Evolutionary conservation across 1,140 invertebrate genomes (phyloP).

Genomic region (Neodiprion virginianus): DNA sequence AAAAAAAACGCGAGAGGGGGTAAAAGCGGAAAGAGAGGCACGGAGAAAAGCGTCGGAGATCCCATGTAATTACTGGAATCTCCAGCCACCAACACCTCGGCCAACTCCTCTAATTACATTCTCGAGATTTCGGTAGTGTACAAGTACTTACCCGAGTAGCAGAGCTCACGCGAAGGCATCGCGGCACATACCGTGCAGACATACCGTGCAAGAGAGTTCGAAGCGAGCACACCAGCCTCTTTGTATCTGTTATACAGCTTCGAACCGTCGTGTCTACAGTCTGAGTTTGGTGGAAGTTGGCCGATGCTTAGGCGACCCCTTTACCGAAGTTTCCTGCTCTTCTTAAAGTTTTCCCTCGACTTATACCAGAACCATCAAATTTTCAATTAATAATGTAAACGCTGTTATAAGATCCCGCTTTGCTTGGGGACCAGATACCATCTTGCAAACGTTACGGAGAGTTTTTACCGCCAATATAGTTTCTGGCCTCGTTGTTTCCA

Average conservation of each 20-base stretch:
- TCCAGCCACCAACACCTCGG: background rate
- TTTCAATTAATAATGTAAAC: conserved; percentile 3
- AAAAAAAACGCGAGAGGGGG: too few relatives aligned
- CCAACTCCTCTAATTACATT: conserved; percentile 3
- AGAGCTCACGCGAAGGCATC: too few relatives aligned
- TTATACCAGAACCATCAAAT: background rate
- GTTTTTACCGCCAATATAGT: too few relatives aligned
- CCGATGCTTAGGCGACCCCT: background rate
- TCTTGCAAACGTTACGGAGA: too few relatives aligned
- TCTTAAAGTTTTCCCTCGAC: background rate
- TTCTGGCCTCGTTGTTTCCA: too few relatives aligned
- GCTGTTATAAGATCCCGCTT: background rate
- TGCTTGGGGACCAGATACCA: too few relatives aligned
- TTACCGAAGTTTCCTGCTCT: background rate
- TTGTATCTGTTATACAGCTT: background rate
- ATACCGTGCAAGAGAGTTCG: background rate
- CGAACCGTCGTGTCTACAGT: background rate
- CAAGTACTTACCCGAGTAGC: background rate
- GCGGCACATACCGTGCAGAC: background rate
- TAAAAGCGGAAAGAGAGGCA: too few relatives aligned
- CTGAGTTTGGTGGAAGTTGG: background rate
- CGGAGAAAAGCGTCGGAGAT: background rate
- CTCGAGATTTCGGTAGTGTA: background rate
- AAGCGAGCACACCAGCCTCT: background rate
- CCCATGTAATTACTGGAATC: conserved; percentile 4